phyloP scores from a whole-genome alignment of 2,888 invertebrate genomes.

The Ectemnius cavifrons region DNA sequence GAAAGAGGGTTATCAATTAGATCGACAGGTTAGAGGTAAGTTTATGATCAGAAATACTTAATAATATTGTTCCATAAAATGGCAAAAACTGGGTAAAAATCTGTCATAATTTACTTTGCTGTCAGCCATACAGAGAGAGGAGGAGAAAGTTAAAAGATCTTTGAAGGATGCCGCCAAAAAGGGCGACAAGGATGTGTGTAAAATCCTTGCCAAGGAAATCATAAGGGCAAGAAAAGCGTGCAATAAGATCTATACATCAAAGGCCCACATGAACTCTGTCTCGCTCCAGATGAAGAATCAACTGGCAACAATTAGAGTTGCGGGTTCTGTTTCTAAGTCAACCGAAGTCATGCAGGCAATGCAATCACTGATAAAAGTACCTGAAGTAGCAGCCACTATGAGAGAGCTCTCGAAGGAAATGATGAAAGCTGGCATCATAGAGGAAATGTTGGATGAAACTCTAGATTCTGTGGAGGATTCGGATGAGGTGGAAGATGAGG shows the following conservation, averaged over 20 bases:
- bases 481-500: conserved; percentile 97
- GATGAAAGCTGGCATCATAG: conserved; percentile 99
- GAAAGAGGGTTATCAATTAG: conserved; percentile 95
- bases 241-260: conserved; percentile 95
- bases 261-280: conserved; percentile 98
- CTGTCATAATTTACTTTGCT: background rate
- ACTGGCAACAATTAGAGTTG: conserved; percentile 94
- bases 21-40: conserved; percentile 94
- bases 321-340: conserved; percentile 95
- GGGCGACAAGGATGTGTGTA: conserved; percentile 95
- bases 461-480: conserved; percentile 95
- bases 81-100: background rate
- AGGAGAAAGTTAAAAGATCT: conserved; percentile 96
- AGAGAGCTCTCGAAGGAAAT: conserved; percentile 98
- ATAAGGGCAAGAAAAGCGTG: conserved; percentile 92
- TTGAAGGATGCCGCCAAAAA: conserved; percentile 97
- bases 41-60: conserved; percentile 45
- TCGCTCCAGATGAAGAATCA: conserved; percentile 99
- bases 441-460: conserved; percentile 99
- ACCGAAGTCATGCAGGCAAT: conserved; percentile 99
- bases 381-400: conserved; percentile 97
- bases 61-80: background rate
- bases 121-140: conserved; percentile 95
- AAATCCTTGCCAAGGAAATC: conserved; percentile 95
- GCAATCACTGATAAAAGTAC: conserved; percentile 93